Base-by-base conservation (phyloP, 2,888 invertebrate genomes). In the Luffia ferchaultella region DNA sequence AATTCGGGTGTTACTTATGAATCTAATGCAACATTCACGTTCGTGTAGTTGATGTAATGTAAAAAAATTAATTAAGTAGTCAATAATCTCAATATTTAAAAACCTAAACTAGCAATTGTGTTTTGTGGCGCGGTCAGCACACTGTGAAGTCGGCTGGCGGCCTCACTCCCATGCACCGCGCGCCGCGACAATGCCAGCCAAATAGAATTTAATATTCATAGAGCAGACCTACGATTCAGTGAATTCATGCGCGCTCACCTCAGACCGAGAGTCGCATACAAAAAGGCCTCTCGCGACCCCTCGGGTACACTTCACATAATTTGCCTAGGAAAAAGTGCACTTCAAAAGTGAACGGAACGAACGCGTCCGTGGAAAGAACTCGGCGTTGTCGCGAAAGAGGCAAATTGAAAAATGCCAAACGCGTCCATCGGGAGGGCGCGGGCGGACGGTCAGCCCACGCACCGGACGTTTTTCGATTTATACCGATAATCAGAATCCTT, bases 191-290 rank as follows among this genome's bases (percentile, higher is more conserved):
- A 77, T 78, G 67, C 70, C 70, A 68, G 68, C 71, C 75, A 76
- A 79, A 82, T 82, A 76, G 68, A 78, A 77, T 79, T 79, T 80
- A 79, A 79, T 79, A 82, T 82, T 80, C 79, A 82, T 80, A 78
- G 80, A 76, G 73, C 66, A 70, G 72, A 71, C 76, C 71, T 77
- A 75, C 77, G 74, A 80, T 79, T 82, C 79, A 77, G 70, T 77
- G 80, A 83, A 80, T 76, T 74, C 79, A 76, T 76, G n/a, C 69
- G 76, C 65, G 73, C 76, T 73, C 77, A 76, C 79, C 80, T 78
- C 73, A 68, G 73, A 73, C 76, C 72, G 64, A 69, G 76, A 64
- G 65, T 67, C 73, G 75, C 76, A 79, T 78, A 77, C 76, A 76
- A 79, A n/a, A 79, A 73, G 73, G 74, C 73, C 73, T 75, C 73